phyloP scores from a whole-genome alignment of 1,140 invertebrate genomes.

The Scaptomyza graminum region DNA sequence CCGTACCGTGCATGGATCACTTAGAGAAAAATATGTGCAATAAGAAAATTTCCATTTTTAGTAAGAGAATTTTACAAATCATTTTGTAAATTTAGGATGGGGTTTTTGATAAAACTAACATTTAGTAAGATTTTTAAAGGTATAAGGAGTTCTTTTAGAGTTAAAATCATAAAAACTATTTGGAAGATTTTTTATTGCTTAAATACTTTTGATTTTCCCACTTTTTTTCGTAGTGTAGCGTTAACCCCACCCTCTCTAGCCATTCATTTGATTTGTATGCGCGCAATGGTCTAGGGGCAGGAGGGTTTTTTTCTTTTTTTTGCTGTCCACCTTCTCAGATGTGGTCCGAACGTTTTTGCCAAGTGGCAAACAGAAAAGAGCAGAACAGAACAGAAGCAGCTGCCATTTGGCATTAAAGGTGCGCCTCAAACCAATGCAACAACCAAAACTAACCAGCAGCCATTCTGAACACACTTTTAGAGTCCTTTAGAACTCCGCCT shows the following conservation, averaged over 20 bases:
- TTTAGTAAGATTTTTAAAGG: too few relatives aligned
- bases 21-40: not conserved
- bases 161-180: too few relatives aligned
- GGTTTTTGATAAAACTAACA: too few relatives aligned
- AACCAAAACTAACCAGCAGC: constrained; percentile 3
- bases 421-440: constrained; percentile 12
- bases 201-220: too few relatives aligned
- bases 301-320: constrained; percentile 11
- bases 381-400: constrained; percentile 49
- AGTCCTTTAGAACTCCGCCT: not conserved
- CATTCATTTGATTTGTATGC: constrained; percentile 72
- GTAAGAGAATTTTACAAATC: not conserved
- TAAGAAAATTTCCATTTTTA: not conserved
- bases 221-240: not conserved
- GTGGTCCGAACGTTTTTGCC: constrained; percentile 77
- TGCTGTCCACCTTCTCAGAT: constrained; percentile 50
- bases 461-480: not conserved
- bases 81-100: too few relatives aligned
- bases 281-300: constrained; percentile 36
- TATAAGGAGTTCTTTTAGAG: too few relatives aligned
- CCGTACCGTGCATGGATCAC: not conserved
- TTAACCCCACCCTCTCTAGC: not conserved
- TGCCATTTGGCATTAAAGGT: constrained; percentile 63
- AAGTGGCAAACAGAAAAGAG: constrained; percentile 34
- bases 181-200: too few relatives aligned